Percentiles rank a stretch among this genome's conserved stretches.
These are phyloP conservation scores for Carcharodon carcharias DNA, from an alignment of 2,797 vertebrate genomes.

Conservation along the genomic window DNA sequence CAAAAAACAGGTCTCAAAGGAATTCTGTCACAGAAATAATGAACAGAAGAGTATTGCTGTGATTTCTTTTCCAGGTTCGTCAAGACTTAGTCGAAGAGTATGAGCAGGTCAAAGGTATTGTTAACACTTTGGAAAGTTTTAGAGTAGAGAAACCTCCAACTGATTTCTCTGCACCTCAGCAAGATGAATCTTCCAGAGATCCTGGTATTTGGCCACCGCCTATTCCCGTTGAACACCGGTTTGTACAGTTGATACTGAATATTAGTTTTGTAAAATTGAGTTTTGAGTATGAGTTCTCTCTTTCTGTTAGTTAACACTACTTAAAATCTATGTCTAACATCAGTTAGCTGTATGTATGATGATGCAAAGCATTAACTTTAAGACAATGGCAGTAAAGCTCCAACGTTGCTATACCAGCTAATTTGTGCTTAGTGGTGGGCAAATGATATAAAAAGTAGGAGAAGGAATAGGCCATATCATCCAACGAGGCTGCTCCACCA, in stretches of 20 bases:
- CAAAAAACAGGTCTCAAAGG: background rate
- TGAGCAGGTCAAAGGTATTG: constrained; percentile 85
- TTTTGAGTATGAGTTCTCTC: background rate
- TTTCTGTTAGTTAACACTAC: background rate
- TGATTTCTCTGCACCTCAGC: constrained; percentile 67
- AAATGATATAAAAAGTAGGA: background rate
- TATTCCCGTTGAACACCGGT: constrained; percentile 90
- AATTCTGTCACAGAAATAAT: background rate
- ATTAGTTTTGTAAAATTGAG: background rate
- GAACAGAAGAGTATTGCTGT: background rate
- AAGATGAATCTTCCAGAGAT: constrained; percentile 71
- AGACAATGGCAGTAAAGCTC: background rate
- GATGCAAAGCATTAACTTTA: background rate
- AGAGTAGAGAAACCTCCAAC: constrained; percentile 72
- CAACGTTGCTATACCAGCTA: background rate
- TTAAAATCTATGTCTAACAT: background rate
- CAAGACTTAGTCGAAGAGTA: constrained; percentile 87
- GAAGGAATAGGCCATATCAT: background rate
- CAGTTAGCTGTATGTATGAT: background rate
- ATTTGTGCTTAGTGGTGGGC: background rate
- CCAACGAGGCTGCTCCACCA: background rate
- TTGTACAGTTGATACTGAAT: constrained; percentile 41
- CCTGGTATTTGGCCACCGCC: constrained; percentile 88
- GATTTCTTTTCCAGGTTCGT: constrained; percentile 62
- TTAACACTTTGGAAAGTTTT: constrained; percentile 84